Conservation (phyloP, 2,797 vertebrate species). For the Odontamblyopus lacepedii region DNA sequence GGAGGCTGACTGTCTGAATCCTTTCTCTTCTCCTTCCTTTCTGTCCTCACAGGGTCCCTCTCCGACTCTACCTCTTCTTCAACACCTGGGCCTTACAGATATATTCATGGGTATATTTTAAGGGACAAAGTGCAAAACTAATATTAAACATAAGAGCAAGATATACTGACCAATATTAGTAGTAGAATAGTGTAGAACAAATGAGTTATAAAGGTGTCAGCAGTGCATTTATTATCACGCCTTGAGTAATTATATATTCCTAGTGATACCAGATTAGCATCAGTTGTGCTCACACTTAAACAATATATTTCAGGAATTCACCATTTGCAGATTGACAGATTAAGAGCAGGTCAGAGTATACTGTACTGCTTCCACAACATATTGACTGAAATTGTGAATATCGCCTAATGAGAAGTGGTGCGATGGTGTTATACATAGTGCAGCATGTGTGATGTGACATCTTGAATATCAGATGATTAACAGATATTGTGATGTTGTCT, state of each 20-base stretch:
- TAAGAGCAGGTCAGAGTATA: neutral
- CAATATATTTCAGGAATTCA: neutral
- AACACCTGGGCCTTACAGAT: conserved; percentile 31
- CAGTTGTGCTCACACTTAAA: neutral
- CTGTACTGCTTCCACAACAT: neutral
- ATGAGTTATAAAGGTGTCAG: conserved; percentile 3
- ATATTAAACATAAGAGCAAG: neutral
- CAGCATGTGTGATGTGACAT: neutral
- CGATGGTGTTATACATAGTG: conserved; percentile 6
- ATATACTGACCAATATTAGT: too few relatives aligned
- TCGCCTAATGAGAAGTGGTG: neutral
- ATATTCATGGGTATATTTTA: neutral
- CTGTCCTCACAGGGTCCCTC: conserved; percentile 53
- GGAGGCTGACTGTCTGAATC: conserved; percentile 74
- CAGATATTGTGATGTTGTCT: neutral
- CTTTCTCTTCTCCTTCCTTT: conserved; percentile 67
- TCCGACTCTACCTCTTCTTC: conserved; percentile 72
- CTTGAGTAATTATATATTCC: neutral
- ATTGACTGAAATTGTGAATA: neutral
- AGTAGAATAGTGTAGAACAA: too few relatives aligned
- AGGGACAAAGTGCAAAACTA: too few relatives aligned
- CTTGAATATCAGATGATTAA: neutral
- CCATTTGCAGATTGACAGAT: neutral
- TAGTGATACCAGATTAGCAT: neutral
- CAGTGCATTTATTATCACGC: neutral